These are phyloP conservation scores for Alexandromys fortis DNA, from an alignment of 2,113 vertebrate species.

Conservation along the genomic window DNA sequence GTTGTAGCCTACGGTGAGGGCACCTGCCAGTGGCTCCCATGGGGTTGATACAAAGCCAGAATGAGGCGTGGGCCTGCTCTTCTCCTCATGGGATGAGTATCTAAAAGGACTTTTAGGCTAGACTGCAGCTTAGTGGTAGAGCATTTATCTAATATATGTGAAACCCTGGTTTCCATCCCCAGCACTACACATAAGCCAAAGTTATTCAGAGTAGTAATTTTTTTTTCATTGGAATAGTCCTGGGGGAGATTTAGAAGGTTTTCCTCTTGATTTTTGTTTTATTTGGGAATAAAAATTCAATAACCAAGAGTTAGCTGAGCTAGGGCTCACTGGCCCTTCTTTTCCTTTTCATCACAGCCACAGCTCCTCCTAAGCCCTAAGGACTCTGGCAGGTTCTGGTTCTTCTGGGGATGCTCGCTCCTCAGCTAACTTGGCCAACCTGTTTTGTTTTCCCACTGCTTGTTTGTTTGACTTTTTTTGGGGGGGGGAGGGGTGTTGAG, in stretches of 20 bases:
- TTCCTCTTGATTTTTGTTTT: not conserved
- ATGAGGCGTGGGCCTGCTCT: not conserved
- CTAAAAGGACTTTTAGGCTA: not conserved
- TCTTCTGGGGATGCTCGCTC: not conserved
- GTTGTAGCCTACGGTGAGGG: too few species aligned
- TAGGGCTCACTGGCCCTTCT: fast-evolving
- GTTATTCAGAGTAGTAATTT: not conserved
- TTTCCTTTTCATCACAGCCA: not conserved
- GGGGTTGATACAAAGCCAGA: not conserved
- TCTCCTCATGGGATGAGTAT: not conserved
- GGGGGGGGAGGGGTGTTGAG: too few species aligned
- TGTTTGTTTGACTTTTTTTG: not conserved
- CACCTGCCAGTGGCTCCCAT: not conserved
- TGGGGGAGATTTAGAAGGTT: not conserved
- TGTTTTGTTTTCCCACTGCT: fast-evolving
- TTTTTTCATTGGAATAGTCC: not conserved
- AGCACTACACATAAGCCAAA: not conserved
- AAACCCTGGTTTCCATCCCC: not conserved
- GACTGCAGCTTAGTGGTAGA: not conserved
- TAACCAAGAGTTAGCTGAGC: not conserved
- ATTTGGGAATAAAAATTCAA: not conserved
- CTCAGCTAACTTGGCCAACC: not conserved
- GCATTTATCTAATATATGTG: not conserved
- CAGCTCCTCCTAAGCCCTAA: not conserved
- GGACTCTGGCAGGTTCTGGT: not conserved